Percentiles rank a stretch among this genome's conserved stretches.
Evolutionary conservation across 2,797 vertebrate species (phyloP).

Genomic region (Propithecus perrieri): DNA sequence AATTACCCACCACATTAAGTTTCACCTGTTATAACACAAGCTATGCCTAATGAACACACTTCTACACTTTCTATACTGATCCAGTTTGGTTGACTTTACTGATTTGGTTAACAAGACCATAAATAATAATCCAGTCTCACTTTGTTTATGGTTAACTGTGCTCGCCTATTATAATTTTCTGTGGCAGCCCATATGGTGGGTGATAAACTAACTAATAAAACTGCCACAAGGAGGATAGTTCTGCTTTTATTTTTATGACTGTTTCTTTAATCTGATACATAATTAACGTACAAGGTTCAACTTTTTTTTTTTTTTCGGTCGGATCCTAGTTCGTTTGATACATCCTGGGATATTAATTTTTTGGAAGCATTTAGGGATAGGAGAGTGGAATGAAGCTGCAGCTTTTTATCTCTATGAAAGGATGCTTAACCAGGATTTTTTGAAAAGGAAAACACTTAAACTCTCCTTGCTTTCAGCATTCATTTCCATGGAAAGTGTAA

Average conservation of each 20-base stretch:
- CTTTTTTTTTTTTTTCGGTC: slow-evolving; percentile 65
- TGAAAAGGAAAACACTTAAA: not conserved
- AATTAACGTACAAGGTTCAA: slow-evolving; percentile 79
- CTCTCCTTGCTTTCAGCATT: slow-evolving; percentile 40
- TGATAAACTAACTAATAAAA: slow-evolving; percentile 85
- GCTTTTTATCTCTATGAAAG: not conserved
- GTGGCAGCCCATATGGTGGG: slow-evolving; percentile 77
- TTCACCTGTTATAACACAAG: not conserved
- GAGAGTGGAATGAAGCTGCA: not conserved
- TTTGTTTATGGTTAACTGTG: slow-evolving; percentile 74
- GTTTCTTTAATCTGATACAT: slow-evolving; percentile 79
- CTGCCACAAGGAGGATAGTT: slow-evolving; percentile 76
- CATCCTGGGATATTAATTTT: slow-evolving; percentile 59
- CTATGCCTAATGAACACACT: not conserved
- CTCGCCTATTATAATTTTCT: slow-evolving; percentile 81
- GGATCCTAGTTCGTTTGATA: slow-evolving; percentile 55
- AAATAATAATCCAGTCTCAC: slow-evolving; percentile 80
- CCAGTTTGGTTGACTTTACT: slow-evolving; percentile 73
- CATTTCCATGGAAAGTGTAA: slow-evolving; percentile 11
- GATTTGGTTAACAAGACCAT: slow-evolving; percentile 80
- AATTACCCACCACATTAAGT: too few relatives aligned
- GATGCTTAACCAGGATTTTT: not conserved
- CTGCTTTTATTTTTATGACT: slow-evolving; percentile 78
- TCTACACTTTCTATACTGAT: slow-evolving; percentile 24
- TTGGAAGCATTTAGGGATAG: not conserved